phyloP scores from a whole-genome alignment of 2,888 invertebrate genomes.

The Lasius fuliginosus region DNA sequence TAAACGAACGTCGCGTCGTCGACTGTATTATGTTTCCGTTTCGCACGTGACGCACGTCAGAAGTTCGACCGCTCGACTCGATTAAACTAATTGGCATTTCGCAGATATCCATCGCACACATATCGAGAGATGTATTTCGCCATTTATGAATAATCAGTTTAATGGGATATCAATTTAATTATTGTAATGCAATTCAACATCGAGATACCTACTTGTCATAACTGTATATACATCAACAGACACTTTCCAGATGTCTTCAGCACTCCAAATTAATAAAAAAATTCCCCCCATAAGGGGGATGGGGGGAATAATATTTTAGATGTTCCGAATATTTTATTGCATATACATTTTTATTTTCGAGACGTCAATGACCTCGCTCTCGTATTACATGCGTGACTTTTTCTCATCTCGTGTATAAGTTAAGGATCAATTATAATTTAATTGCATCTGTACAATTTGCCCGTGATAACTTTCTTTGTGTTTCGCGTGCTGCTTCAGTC shows the following conservation, averaged over 20 bases:
- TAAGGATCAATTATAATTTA: constrained; percentile 38
- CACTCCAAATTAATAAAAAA: background rate
- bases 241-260: background rate
- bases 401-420: constrained; percentile 2
- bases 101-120: constrained; percentile 27
- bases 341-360: background rate
- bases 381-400: background rate
- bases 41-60: constrained; percentile 41
- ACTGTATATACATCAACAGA: background rate
- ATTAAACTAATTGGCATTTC: constrained; percentile 54
- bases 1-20: constrained; percentile 35
- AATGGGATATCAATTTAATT: constrained; percentile 46
- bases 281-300: too few species aligned
- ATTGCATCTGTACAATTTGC: background rate
- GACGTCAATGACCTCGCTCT: constrained; percentile 12
- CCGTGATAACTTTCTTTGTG: constrained; percentile 37
- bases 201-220: constrained; percentile 20
- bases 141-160: constrained; percentile 50
- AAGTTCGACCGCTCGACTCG: constrained; percentile 43
- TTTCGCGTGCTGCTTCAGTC: constrained; percentile 31
- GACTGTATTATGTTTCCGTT: constrained; percentile 37
- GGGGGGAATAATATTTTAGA: background rate
- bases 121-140: constrained; percentile 30
- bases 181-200: constrained; percentile 36
- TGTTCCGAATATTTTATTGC: background rate